Percentiles rank a stretch among this genome's conserved stretches.
These are phyloP conservation scores for Axea sp. DNA, from an alignment of 2,888 invertebrate species.

Conservation along the genomic window DNA sequence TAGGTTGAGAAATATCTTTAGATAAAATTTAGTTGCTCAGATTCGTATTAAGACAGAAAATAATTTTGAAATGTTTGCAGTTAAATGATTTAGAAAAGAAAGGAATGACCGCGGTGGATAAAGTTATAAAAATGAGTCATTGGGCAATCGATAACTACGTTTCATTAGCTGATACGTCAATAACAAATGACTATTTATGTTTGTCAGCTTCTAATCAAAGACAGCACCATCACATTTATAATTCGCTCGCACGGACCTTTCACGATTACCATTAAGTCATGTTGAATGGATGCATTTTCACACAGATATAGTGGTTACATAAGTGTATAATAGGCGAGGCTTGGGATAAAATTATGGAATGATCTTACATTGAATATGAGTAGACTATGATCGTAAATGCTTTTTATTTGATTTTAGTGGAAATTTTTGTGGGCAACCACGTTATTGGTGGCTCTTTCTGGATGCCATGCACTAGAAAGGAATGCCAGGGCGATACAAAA, in stretches of 20 bases:
- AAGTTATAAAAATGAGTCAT: constrained; percentile 23
- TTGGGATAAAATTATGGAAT: constrained; percentile 70
- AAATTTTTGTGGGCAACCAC: constrained; percentile 74
- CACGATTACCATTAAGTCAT: constrained; percentile 70
- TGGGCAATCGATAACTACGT: constrained; percentile 26
- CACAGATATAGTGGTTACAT: constrained; percentile 63
- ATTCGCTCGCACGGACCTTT: constrained; percentile 69
- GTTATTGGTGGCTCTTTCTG: constrained; percentile 74
- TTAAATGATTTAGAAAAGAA: too few relatives aligned
- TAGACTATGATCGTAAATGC: too few relatives aligned
- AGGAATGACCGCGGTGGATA: background rate
- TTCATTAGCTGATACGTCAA: constrained; percentile 36
- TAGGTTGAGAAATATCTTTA: too few relatives aligned
- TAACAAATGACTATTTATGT: constrained; percentile 54
- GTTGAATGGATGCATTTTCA: constrained; percentile 46
- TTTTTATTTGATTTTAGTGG: constrained; percentile 68
- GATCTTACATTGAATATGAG: constrained; percentile 12
- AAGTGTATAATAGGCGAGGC: constrained; percentile 71
- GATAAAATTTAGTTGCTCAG: too few relatives aligned
- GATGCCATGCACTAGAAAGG: constrained; percentile 71
- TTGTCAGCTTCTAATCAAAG: constrained; percentile 65
- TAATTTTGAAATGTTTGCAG: too few relatives aligned
- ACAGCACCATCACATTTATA: constrained; percentile 48
- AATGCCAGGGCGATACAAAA: constrained; percentile 73
- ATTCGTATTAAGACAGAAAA: too few relatives aligned